Percentiles rank a stretch among this genome's conserved stretches.
phyloP scores from a whole-genome alignment of 2,797 vertebrate species.

The Pogonophryne albipinna region DNA sequence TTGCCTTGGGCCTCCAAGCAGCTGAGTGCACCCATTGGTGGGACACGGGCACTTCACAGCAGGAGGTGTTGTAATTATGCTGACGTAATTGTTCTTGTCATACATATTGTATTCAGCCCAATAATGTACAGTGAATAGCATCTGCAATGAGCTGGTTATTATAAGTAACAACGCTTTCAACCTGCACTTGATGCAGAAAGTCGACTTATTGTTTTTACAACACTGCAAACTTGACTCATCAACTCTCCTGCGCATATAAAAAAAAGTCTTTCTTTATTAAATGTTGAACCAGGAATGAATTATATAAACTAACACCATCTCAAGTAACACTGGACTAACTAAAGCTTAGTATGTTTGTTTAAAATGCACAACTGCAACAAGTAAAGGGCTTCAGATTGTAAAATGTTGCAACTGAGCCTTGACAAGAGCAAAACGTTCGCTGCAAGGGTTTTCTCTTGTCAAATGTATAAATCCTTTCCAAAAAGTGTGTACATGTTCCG shows the following conservation, averaged over 20 bases:
- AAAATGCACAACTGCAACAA: not conserved
- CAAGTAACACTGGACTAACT: not conserved
- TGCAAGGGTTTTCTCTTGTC: constrained; percentile 10
- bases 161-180: constrained; percentile 6
- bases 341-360: not conserved
- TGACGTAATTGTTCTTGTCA: constrained; percentile 4
- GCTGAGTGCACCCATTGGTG: constrained; percentile 17
- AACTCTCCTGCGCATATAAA: not conserved
- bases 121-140: not conserved
- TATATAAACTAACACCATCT: not conserved
- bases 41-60: constrained; percentile 14
- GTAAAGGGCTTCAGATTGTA: not conserved
- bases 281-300: constrained; percentile 13
- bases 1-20: constrained; percentile 36
- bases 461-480: constrained; percentile 24
- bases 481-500: constrained; percentile 5
- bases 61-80: constrained; percentile 46
- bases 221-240: not conserved
- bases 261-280: not conserved
- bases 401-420: too few species aligned
- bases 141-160: not conserved
- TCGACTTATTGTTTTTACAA: not conserved
- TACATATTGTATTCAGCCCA: constrained; percentile 22
- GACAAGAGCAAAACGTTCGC: not conserved
- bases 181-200: not conserved